Base-by-base conservation (phyloP, 2,888 invertebrate genomes). In the Drosophila formosana region DNA sequence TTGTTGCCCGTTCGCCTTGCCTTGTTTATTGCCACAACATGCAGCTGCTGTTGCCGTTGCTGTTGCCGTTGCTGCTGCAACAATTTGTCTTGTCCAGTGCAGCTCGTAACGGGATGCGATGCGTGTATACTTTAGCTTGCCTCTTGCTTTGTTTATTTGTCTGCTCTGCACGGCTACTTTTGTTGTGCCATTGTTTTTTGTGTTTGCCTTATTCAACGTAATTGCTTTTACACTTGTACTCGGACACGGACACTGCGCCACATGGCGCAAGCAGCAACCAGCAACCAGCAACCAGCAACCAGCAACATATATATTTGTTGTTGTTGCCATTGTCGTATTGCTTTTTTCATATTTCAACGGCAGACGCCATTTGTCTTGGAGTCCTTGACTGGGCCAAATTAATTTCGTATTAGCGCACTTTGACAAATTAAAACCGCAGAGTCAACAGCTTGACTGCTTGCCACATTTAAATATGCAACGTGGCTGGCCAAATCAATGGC, bases 391-490 rank as follows among this genome's bases (percentile, higher is more conserved):
- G 52, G 56, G 68, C 50, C 80, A 84, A 84, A 84, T 84, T 84
- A 84, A 84, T 84, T 89, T 89, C 83, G 88, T 84, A 84, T 84
- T 84, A 84, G 83, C 83, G 87, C 83, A 89, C 83, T 84, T 88
- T 84, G 83, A 84, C 83, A 84, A 84, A 84, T 84, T 84, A 84
- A 84, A 84, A 84, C 89, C 83, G 69, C 83, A 84, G 69, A 89
- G 82, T 88, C 89, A 89, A 82, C 82, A 82, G 89, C 72, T 84
- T 61, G 85, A 72, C 82, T 71, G 85, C 68, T 28, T 56, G 57
- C 52, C 85, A 72, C 69, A 82, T 87, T 82, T 70, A 81, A 88
- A 82, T 82, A 82, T 74, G 70, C 75, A 65, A 18, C 18, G 18
- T 18, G 52, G 47, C 51, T 49, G 77, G 60, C 41, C 89, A 79